Base-by-base conservation (phyloP, 2,888 invertebrate genomes). In the Melipona beecheii region DNA sequence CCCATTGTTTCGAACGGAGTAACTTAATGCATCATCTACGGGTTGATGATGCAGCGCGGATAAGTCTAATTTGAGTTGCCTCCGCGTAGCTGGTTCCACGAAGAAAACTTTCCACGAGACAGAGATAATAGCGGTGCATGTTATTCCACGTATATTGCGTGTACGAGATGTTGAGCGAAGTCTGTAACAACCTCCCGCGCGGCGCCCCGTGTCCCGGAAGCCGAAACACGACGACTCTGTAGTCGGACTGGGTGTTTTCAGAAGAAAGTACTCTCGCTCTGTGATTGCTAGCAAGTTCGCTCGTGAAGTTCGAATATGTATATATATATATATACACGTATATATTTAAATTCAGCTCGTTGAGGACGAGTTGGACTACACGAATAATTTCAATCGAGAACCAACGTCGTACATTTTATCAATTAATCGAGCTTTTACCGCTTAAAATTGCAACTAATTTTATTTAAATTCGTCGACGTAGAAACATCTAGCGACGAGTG, bases 11-110 rank as follows among this genome's bases (percentile, higher is more conserved):
- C 83, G 24, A 72, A 83, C 72, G 83, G 66, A 62, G 72, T 72
- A 83, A 83, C 83, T 83, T 83, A 83, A 83, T 83, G 83, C 83
- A 81, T 81, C 83, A 83, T 83, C 83, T 71, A 75, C 71, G 72
- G 58, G 83, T 64, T 83, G 83, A 83, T 83, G 83, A 82, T 75
- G 75, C 72, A 72, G 71, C 66, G 50, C 83, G 83, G 83, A 82
- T 83, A 81, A 75, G 83, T 83, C 83, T 83, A 83, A 83, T 83
- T 83, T 64, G 71, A 83, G 83, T 83, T 72, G 66, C 68, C 43
- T 72, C 71, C 76, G 21, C 82, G 83, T 75, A 82, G 49, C 62
- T 50, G 68, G 27, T 72, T 82, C 83, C 68, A 52, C 68, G 76
- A 83, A 83, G 83, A 83, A 83, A 83, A 83, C 83, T 83, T 83